A percentile compares a stretch with the other conserved stretches of the same genome.
phyloP scores from a whole-genome alignment of 1,140 invertebrate genomes.

The Homarus americanus region DNA sequence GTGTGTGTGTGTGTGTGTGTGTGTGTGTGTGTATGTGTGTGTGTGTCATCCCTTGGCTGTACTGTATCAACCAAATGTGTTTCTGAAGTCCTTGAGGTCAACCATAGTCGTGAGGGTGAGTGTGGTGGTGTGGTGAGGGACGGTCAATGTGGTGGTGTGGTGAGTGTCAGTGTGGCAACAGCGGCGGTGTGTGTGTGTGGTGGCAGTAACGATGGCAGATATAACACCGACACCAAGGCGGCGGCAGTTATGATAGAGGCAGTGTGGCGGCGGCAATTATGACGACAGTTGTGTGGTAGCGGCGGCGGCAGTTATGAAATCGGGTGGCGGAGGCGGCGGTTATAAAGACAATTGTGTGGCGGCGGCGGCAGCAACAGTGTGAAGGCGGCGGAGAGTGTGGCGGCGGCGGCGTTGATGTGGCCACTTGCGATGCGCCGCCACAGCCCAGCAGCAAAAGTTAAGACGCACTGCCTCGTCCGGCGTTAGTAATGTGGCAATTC shows the following conservation, averaged over 20 bases:
- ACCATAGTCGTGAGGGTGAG: no score
- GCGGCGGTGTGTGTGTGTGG: neutral
- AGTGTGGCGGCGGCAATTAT: neutral
- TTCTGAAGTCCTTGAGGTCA: neutral
- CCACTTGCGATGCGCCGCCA: slow-evolving; percentile 59
- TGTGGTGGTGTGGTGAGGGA: neutral
- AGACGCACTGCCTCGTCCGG: slow-evolving; percentile 60
- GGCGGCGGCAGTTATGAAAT: neutral
- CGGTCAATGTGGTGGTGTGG: no score
- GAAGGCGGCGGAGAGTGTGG: neutral
- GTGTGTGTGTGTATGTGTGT: no score
- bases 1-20: no score
- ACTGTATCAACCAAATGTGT: no score
- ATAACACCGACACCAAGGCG: no score
- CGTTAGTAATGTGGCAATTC: slow-evolving; percentile 68
- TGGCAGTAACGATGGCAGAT: neutral
- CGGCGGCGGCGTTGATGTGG: neutral
- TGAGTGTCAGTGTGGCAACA: neutral
- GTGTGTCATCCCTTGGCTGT: no score
- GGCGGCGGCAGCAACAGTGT: neutral
- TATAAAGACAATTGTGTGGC: neutral
- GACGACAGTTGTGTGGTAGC: neutral
- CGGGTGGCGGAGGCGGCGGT: neutral
- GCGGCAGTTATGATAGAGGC: neutral
- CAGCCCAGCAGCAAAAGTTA: slow-evolving; percentile 65